phyloP scores from a whole-genome alignment of 2,888 invertebrate genomes.

The Phrixothrix hirtus region DNA sequence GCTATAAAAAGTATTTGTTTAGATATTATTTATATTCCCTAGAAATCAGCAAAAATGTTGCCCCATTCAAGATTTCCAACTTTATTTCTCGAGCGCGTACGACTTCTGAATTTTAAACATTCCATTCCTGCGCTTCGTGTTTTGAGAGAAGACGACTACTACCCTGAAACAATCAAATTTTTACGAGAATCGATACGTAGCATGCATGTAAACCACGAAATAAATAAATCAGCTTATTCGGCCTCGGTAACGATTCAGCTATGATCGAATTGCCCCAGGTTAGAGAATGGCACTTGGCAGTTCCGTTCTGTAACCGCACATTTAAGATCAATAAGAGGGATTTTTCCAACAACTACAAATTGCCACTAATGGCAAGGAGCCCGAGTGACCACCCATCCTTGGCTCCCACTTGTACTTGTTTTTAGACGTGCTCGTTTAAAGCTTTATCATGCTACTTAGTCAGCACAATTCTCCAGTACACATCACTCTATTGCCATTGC shows the following conservation, averaged over 20 bases:
- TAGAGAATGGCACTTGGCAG: conserved; percentile 21
- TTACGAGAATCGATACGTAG: conserved; percentile 26
- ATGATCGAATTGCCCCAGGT: conserved; percentile 23
- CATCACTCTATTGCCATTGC: conserved; percentile 13
- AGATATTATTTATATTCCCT: conserved; percentile 22
- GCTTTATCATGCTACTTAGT: conserved; percentile 31
- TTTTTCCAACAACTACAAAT: conserved; percentile 31
- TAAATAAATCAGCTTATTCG: conserved; percentile 26
- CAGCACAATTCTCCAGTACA: conserved; percentile 29
- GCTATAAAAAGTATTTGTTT: conserved; percentile 17
- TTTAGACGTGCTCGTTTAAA: conserved; percentile 35
- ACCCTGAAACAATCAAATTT: conserved; percentile 26
- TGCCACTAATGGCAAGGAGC: conserved; percentile 26
- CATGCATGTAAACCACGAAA: conserved; percentile 27
- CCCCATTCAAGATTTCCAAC: conserved; percentile 24
- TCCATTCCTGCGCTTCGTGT: conserved; percentile 11
- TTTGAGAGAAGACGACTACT: conserved; percentile 11
- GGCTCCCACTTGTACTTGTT: conserved; percentile 19
- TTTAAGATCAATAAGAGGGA: conserved; percentile 21
- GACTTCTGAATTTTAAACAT: conserved; percentile 23
- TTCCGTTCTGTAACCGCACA: conserved; percentile 17
- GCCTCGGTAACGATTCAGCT: conserved; percentile 23
- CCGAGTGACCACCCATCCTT: conserved; percentile 27
- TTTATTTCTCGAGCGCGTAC: conserved; percentile 18
- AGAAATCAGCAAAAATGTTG: conserved; percentile 23